A percentile compares a stretch with the other conserved stretches of the same genome.
Conservation (phyloP, 2,113 vertebrate genomes). For the Brachyistius frenatus region DNA sequence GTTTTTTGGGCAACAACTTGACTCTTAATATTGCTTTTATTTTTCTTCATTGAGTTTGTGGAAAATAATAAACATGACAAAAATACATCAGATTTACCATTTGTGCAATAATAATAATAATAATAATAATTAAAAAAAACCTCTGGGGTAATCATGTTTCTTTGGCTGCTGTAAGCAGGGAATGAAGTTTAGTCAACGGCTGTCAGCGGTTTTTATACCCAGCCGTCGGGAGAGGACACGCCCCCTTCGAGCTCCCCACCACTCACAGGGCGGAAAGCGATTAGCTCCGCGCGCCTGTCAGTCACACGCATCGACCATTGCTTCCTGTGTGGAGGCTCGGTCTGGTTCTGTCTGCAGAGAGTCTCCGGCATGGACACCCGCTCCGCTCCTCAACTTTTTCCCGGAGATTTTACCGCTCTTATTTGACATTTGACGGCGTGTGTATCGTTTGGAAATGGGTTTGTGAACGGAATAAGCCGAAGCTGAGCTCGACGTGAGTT, state of each 20-base stretch:
- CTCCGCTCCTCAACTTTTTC: constrained; percentile 70
- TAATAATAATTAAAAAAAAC: too few relatives aligned
- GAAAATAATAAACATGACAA: too few relatives aligned
- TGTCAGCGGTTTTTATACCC: constrained; percentile 8
- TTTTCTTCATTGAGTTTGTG: too few relatives aligned
- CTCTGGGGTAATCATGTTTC: too few relatives aligned
- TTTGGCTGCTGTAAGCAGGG: not conserved
- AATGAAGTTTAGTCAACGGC: not conserved
- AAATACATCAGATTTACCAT: too few relatives aligned
- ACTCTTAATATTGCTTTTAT: too few relatives aligned
- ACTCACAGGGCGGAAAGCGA: constrained; percentile 46
- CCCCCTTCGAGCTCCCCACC: constrained; percentile 49
- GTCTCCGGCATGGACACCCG: constrained; percentile 74
- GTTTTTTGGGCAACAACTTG: too few relatives aligned
- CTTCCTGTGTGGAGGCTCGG: constrained; percentile 72
- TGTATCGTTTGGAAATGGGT: constrained; percentile 43
- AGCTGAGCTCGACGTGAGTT: constrained; percentile 22
- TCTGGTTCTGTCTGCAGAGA: constrained; percentile 71
- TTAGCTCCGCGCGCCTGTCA: constrained; percentile 72
- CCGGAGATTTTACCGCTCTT: constrained; percentile 26
- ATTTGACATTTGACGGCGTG: not conserved
- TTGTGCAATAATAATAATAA: too few relatives aligned
- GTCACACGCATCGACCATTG: constrained; percentile 55
- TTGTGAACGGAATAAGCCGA: constrained; percentile 44
- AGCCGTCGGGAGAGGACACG: constrained; percentile 44